Evolutionary conservation across 92 coral and sea anemone species (phyloP).

Genomic region (Micromussa lordhowensis): DNA sequence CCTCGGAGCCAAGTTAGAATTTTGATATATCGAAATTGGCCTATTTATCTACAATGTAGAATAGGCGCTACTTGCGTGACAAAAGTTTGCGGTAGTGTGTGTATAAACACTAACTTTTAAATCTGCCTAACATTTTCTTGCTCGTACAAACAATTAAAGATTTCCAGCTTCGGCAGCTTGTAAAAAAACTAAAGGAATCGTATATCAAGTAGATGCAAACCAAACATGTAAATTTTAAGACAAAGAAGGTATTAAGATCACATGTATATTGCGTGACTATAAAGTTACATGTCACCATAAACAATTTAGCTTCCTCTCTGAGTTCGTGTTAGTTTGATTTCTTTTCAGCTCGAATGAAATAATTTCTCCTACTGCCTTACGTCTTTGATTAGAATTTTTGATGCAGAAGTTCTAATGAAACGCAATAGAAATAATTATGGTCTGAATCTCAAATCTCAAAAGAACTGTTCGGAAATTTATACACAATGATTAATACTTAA

Average conservation of each 20-base stretch:
- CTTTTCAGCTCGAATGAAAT: no score
- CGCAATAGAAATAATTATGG: no score
- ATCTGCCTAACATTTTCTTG: no score
- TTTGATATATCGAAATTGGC: no score
- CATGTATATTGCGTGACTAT: slow-evolving; percentile 23
- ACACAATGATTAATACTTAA: background rate
- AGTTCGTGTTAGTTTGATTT: background rate
- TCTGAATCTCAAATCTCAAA: background rate
- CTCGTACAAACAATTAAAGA: no score
- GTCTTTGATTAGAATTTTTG: no score
- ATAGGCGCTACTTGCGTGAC: background rate
- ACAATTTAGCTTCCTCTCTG: background rate
- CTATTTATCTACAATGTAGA: no score
- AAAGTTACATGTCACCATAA: background rate
- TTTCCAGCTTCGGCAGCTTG: background rate
- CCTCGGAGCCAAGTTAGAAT: no score
- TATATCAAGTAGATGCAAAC: background rate
- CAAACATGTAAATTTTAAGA: background rate
- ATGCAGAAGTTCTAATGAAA: no score
- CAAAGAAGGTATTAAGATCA: background rate
- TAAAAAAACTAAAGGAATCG: background rate
- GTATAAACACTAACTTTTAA: background rate
- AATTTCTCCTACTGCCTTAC: no score
- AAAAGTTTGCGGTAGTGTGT: background rate
- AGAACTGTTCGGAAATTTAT: background rate